These are phyloP conservation scores for Chelonus insularis DNA, from an alignment of 1,140 invertebrate genomes.

Conservation along the genomic window DNA sequence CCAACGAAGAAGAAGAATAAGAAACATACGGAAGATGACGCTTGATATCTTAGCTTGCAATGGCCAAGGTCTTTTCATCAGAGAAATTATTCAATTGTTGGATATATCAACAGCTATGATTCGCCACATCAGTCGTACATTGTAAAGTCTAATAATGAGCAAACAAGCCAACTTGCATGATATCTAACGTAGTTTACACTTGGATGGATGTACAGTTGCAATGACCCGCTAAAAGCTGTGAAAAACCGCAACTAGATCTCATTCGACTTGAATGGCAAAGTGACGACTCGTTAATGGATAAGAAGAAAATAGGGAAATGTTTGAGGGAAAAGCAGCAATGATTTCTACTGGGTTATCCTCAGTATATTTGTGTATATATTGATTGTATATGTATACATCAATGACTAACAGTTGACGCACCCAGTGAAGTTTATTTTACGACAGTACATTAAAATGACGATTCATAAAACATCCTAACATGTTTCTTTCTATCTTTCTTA, in stretches of 20 bases:
- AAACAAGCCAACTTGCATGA: conserved; percentile 7
- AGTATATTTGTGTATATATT: no score
- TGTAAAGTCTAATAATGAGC: no score
- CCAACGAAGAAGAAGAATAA: conserved; percentile 2
- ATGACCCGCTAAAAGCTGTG: conserved; percentile 18
- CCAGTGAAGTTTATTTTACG: no score
- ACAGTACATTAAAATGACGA: no score
- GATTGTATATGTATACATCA: no score
- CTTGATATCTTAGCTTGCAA: neutral
- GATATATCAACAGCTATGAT: no score
- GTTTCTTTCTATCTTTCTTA: no score
- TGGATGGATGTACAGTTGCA: conserved; percentile 29
- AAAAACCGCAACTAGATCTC: conserved; percentile 5
- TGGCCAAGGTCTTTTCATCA: neutral
- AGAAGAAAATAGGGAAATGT: neutral
- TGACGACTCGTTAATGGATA: neutral
- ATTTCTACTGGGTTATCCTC: no score
- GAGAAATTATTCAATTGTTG: neutral
- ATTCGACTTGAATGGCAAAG: neutral
- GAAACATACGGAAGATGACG: conserved; percentile 3
- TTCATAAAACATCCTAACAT: no score
- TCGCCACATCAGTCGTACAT: no score
- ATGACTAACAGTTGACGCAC: no score
- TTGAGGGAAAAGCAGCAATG: no score
- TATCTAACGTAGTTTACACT: neutral